Evolutionary conservation across 1,140 invertebrate species (phyloP), one percentile per base, ranked within the genome.

Genomic region (Drosophila orosa): DNA sequence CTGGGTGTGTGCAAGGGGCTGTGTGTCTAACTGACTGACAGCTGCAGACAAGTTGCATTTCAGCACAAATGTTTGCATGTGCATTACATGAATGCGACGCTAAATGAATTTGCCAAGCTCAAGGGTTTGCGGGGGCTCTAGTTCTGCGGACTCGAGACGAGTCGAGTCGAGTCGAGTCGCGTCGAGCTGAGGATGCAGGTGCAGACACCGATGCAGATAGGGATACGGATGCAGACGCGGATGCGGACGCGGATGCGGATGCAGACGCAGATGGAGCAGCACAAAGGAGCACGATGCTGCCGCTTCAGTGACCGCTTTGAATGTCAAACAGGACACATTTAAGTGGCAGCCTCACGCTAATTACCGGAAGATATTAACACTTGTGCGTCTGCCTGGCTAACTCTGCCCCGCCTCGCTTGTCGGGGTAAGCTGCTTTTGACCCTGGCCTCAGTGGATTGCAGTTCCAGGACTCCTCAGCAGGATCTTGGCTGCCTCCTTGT

Each of bases 11-110:
- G 50, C 48, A 66, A 33, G 40, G 19, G 37, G 67, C 50, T 74
- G 42, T 68, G 62, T 78, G 63, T 69, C 66, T 83, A 66, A 77
- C 83, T 80, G 83, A 87, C 84, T 87, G 83, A 80, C 83, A 89
- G 83, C 86, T 87, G 83, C 80, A 87, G 83, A 87, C 84, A 87
- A 89, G 84, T 80, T 87, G 84, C 84, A 89, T 83, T 87, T 87
- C 80, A 84, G 80, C 84, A 89, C 83, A 89, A 87, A 87, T 87
- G 84, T 89, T 87, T 87, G 84, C 84, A 77, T 89, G 84, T 72
- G 68, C 67, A 78, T 78, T 78, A 78, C 74, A 72, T 78, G 74
- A 78, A 78, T 86, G 80, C 68, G 76, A 83, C 68, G 78, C 72
- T 89, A 87, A 87, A 87, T 87, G 84, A 87, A 87, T 87, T 87